Base-by-base conservation (phyloP, 1,140 invertebrate genomes). In the Druon quercuslanigerum region DNA sequence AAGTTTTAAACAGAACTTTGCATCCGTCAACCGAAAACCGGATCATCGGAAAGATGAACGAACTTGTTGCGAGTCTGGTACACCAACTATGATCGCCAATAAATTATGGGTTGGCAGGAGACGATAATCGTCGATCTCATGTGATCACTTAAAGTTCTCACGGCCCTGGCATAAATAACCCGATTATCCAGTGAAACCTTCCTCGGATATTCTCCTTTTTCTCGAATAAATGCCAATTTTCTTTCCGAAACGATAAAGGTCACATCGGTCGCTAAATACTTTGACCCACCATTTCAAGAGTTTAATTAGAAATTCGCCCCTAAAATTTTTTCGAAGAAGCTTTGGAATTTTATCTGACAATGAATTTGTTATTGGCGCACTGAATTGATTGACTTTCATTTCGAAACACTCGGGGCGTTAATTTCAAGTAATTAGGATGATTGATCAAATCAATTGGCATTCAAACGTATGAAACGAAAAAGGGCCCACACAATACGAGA, bases 131-230 rank as follows among this genome's bases (percentile, higher is more conserved):
- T 33, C 60, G 25, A 46, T 66, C 60, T 66, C 60, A 66, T 66
- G 60, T 66, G 60, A 66, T 66, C 60, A 25, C 25, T 66, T 66
- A 16, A 66, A 66, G 25, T 75, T 75, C 74, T 75, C 74, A 75
- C 74, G 54, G 33, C 60, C 60, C 60, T 75, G 54, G 60, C 57
- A 70, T 66, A 75, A 75, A 66, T 75, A 66, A 66, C 60, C 56
- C 57, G 56, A 70, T 75, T 75, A 75, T 75, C 50, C 74, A 17
- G 74, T 66, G 60, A 75, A 66, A 66, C 40, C 60, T 66, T 25
- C 60, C 33, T 66, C 25, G 40, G 60, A 66, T 66, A 40, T 33
- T 66, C 60, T 66, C 60, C 40, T 66, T 66, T 66, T 46, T 66
- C 25, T 66, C 2, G 33, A 66, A 66, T 66, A 66, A 66, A 66